Evolutionary conservation across 1,140 invertebrate species (phyloP).

Genomic region (Reticulitermes speratus): DNA sequence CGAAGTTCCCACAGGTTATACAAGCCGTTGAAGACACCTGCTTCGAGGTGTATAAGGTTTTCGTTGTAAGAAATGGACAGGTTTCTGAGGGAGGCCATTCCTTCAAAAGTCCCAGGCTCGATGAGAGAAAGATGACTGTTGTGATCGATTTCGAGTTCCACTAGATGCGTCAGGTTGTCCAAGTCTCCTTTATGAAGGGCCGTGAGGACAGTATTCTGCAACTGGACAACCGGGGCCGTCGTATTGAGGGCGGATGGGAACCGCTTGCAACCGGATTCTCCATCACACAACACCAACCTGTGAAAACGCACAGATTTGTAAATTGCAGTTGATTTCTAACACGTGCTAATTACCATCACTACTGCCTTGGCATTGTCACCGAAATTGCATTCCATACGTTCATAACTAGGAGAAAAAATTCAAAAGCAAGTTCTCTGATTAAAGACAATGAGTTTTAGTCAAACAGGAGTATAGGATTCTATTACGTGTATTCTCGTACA

Average conservation of each 20-base stretch:
- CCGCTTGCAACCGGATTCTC: not conserved
- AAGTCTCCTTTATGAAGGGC: not conserved
- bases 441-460: too few species aligned
- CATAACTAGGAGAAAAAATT: too few species aligned
- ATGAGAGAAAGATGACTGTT: not conserved
- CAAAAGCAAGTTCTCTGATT: too few species aligned
- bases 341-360: too few species aligned
- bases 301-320: not conserved
- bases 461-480: too few species aligned
- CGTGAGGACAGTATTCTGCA: not conserved
- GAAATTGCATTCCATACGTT: too few species aligned
- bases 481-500: too few species aligned
- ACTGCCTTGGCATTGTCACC: too few species aligned
- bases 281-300: slow-evolving; percentile 3
- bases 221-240: not conserved
- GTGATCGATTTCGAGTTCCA: not conserved
- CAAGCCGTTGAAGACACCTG: slow-evolving; percentile 42
- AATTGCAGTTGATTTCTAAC: too few species aligned
- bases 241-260: not conserved
- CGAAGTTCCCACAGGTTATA: slow-evolving; percentile 46
- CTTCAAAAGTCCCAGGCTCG: not conserved
- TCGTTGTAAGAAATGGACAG: slow-evolving; percentile 27
- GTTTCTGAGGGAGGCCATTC: not conserved
- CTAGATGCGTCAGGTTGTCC: not conserved
- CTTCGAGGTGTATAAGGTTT: slow-evolving; percentile 10